phyloP scores from a whole-genome alignment of 2,888 invertebrate species.

The Rutpela maculata region DNA sequence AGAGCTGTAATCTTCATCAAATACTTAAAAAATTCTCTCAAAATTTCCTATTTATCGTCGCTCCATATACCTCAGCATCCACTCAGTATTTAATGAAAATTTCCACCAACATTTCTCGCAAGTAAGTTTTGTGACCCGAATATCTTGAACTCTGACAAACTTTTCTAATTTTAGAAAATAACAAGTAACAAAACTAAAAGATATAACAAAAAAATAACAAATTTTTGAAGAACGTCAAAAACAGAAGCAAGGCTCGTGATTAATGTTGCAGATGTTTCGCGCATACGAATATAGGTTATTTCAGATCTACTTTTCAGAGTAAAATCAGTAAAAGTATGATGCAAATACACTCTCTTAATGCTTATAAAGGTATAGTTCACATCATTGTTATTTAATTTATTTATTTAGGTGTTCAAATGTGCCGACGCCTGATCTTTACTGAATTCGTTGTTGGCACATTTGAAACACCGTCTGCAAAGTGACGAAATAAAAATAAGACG shows the following conservation, averaged over 20 bases:
- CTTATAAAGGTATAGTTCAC: no score
- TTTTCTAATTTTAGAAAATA: slow-evolving; percentile 52
- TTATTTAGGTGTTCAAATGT: no score
- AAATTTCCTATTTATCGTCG: neutral
- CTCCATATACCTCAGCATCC: neutral
- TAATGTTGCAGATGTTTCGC: slow-evolving; percentile 31
- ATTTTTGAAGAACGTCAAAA: slow-evolving; percentile 47
- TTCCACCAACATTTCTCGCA: slow-evolving; percentile 9
- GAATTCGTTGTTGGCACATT: no score
- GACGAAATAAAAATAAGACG: no score
- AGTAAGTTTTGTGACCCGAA: slow-evolving; percentile 45
- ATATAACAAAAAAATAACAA: slow-evolving; percentile 59
- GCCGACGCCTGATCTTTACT: no score
- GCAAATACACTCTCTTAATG: neutral
- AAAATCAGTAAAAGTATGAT: slow-evolving; percentile 20
- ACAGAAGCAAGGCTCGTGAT: slow-evolving; percentile 36
- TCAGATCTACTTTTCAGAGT: slow-evolving; percentile 37
- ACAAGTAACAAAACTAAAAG: slow-evolving; percentile 60
- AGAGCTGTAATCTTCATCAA: neutral
- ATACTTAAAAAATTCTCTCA: slow-evolving; percentile 2
- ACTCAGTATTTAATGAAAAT: slow-evolving; percentile 5
- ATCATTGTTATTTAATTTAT: no score
- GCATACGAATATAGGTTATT: slow-evolving; percentile 15
- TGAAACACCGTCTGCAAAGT: no score
- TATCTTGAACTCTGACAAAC: slow-evolving; percentile 44